Evolutionary conservation across 2,888 invertebrate genomes (phyloP), one percentile per base, ranked within the genome.

Genomic region (Cepaea hortensis): DNA sequence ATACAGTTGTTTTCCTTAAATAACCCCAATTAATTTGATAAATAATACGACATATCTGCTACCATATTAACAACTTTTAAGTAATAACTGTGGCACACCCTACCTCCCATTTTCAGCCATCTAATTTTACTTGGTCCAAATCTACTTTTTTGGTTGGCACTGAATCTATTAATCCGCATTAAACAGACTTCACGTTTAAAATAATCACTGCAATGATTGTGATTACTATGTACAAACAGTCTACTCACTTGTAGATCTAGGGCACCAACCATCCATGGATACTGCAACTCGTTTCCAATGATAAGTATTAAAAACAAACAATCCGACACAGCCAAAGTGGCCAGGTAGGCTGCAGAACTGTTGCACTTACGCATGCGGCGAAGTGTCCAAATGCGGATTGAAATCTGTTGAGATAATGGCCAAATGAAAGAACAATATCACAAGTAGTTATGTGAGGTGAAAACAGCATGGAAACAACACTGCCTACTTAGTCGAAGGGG

Each of bases 341-440:
- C 91, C 61, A 94, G 89, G 88, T 94, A 94, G 46, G 93, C 88
- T 9, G 94, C 94, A 13, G 94, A 93, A 2, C 93, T 92, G 88
- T 93, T 93, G 65, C 84, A 91, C n/a, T 90, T 90, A 18, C 93
- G 89, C 91, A 94, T 93, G 11, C 91, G 87, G 13, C 91, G 90
- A 55, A 90, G 89, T 35, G 91, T 88, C 94, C 94, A 94, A 7
- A 94, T 91, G 35, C 90, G 90, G 6, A 92, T 91, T 9, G 94
- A 93, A 15, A 93, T 80, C 86, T 86, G 77, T 11, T n/a, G 70
- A 46, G 35, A 55, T 55, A 55, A 55, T 55, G 7, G 11, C 11
- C 55, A 55, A 11, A 55, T 55, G 11, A 55, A 55, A 35, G 35
- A 35, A 35, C 35, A 65, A 65, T 65, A 9, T 15, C 1, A 18